Conservation (phyloP, 1,140 invertebrate genomes). For the Drosophila erecta region DNA sequence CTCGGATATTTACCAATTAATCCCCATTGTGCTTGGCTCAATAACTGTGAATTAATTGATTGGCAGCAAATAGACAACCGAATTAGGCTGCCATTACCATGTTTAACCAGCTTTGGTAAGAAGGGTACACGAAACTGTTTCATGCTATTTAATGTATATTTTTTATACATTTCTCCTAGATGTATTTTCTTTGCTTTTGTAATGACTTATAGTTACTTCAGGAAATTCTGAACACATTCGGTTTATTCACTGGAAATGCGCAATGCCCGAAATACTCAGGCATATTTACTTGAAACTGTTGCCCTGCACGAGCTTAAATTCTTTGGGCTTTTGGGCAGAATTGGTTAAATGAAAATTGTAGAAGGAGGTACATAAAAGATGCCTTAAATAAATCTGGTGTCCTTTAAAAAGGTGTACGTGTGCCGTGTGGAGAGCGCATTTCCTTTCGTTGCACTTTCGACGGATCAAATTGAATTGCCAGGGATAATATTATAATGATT, state of each 20-base stretch:
- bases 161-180: no score
- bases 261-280: not conserved
- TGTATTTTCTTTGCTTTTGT: no score
- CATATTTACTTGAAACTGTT: not conserved
- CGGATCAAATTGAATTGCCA: slow-evolving; percentile 32
- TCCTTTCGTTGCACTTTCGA: slow-evolving; percentile 32
- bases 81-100: not conserved
- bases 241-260: not conserved
- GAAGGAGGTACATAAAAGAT: not conserved
- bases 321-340: not conserved
- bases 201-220: not conserved
- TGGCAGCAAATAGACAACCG: not conserved
- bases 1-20: slow-evolving; percentile 1
- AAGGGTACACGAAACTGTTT: no score
- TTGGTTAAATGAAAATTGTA: not conserved
- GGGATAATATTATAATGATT: slow-evolving; percentile 47
- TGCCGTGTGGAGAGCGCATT: slow-evolving; percentile 1
- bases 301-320: not conserved
- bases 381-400: not conserved
- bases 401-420: no score
- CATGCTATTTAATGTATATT: no score
- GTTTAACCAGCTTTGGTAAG: no score
- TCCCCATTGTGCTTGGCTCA: not conserved
- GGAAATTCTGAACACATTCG: not conserved
- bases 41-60: not conserved